These are phyloP conservation scores for Monopis laevigella DNA, from an alignment of 2,888 invertebrate species.

Conservation along the genomic window DNA sequence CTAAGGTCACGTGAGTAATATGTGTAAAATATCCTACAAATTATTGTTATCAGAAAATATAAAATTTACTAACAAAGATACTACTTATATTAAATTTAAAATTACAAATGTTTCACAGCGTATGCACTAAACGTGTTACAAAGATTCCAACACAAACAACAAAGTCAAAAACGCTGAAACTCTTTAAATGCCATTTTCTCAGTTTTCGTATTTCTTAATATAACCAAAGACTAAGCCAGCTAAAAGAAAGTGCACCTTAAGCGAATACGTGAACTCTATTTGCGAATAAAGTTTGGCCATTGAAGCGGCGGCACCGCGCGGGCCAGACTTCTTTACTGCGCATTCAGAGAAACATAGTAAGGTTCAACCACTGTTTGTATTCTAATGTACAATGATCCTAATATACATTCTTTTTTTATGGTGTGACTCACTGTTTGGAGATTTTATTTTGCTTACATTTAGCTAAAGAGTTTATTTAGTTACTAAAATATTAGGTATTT, in stretches of 20 bases:
- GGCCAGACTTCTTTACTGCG: slow-evolving; percentile 21
- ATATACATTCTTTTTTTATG: too few species aligned
- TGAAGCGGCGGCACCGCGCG: slow-evolving; percentile 35
- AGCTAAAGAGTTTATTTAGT: too few species aligned
- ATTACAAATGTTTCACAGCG: too few species aligned
- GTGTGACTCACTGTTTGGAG: too few species aligned
- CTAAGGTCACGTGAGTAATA: too few species aligned
- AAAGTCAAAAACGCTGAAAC: slow-evolving; percentile 32
- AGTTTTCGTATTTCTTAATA: slow-evolving; percentile 66
- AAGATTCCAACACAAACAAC: slow-evolving; percentile 10
- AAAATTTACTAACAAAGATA: too few species aligned
- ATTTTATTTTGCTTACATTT: too few species aligned
- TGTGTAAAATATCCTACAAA: too few species aligned
- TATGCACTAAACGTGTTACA: too few species aligned
- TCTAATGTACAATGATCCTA: slow-evolving; percentile 9
- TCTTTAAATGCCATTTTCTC: slow-evolving; percentile 61
- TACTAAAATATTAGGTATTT: too few species aligned
- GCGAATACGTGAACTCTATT: slow-evolving; percentile 66
- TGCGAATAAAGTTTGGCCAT: slow-evolving; percentile 59
- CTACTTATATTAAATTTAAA: too few species aligned
- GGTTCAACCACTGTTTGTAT: slow-evolving; percentile 10
- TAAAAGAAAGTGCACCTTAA: slow-evolving; percentile 64
- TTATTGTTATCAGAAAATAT: too few species aligned
- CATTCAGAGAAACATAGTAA: slow-evolving; percentile 4
- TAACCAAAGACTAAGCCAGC: slow-evolving; percentile 45